These are phyloP conservation scores for Argopecten irradians DNA, from an alignment of 1,140 invertebrate genomes.

Conservation along the genomic window DNA sequence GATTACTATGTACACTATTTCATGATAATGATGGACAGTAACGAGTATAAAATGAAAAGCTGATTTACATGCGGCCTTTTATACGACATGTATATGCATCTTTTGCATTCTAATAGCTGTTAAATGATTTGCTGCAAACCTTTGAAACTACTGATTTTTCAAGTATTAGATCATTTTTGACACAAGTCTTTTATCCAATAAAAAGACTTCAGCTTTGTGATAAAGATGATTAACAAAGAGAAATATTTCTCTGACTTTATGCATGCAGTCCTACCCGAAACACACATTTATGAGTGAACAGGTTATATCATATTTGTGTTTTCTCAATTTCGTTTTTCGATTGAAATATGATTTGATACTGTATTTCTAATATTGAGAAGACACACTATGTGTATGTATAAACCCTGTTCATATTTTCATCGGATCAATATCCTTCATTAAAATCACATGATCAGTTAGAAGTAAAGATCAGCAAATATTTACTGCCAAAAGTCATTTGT, in stretches of 20 bases:
- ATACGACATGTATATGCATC: too few species aligned
- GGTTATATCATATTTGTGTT: neutral
- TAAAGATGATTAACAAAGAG: neutral
- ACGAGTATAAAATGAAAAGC: neutral
- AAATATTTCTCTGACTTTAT: neutral
- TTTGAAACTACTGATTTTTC: neutral
- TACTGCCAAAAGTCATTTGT: neutral
- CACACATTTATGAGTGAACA: neutral
- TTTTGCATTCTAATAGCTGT: neutral
- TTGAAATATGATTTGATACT: neutral
- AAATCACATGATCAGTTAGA: neutral
- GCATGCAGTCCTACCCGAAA: neutral
- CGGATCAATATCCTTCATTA: neutral
- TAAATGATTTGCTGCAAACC: neutral
- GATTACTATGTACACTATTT: neutral
- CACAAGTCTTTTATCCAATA: neutral
- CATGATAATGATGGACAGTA: neutral
- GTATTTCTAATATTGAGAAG: neutral
- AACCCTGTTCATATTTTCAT: neutral
- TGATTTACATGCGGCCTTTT: neutral
- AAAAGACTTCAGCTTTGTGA: neutral
- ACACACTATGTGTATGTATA: neutral
- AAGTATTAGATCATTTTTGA: neutral
- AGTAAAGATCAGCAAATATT: neutral
- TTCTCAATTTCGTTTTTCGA: conserved; percentile 16